Evolutionary conservation across 2,113 vertebrate genomes (phyloP).

Genomic region (Scophthalmus maximus): DNA sequence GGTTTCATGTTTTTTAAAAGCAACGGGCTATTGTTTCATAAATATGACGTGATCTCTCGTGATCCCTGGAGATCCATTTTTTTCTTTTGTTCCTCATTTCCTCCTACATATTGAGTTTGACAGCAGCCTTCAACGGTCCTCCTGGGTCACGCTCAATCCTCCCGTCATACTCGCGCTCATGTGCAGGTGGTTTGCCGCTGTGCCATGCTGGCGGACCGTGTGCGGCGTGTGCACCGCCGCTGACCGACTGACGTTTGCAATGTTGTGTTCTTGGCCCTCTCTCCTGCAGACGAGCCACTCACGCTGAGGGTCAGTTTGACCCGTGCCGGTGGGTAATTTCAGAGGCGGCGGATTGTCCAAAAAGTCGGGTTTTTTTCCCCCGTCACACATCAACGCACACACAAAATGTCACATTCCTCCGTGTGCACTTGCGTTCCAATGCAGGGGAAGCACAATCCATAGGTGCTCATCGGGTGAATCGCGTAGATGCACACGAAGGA

Average conservation of each 20-base stretch:
- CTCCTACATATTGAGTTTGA: background rate
- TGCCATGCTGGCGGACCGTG: constrained; percentile 37
- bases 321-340: constrained; percentile 15
- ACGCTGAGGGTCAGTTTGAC: constrained; percentile 69
- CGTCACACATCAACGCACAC: constrained; percentile 12
- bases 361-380: background rate
- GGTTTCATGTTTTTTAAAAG: constrained; percentile 30
- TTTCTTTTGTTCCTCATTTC: background rate
- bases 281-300: constrained; percentile 38
- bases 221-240: constrained; percentile 38
- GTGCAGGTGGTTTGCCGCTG: constrained; percentile 28
- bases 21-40: too few species aligned
- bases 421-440: background rate
- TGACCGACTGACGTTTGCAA: constrained; percentile 57
- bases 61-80: background rate
- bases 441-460: constrained; percentile 37
- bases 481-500: constrained; percentile 8
- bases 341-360: constrained; percentile 3
- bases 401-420: constrained; percentile 2
- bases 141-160: constrained; percentile 18
- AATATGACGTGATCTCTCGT: too few species aligned
- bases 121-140: constrained; percentile 1
- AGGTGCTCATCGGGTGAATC: constrained; percentile 30
- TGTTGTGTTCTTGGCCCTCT: constrained; percentile 55
- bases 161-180: constrained; percentile 2